Base-by-base conservation (phyloP, 2,113 vertebrate species). In the Pampusana beccarii region DNA sequence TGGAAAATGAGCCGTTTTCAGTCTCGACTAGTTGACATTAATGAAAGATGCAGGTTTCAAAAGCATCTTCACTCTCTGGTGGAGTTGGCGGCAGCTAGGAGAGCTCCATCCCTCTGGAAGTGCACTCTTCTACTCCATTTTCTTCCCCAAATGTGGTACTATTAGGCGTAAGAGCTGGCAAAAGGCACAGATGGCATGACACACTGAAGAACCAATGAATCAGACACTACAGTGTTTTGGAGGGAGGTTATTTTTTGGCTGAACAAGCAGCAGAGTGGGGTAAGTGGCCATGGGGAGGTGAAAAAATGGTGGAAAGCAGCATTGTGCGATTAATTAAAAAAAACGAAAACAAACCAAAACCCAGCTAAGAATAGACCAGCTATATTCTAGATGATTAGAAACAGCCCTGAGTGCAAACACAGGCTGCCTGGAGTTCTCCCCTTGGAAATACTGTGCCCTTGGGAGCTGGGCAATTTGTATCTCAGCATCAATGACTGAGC, bases 301-400 rank as follows among this genome's bases (percentile, higher is more conserved):
- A 91, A 74, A 82, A 50, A 86, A 90, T 26, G 69, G 77, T 79
- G 65, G 77, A 72, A 81, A 94, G 60, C 65, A 81, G 86, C 88
- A 62, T 7, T 33, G 77, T 91, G 74, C 84, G 60, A 80, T 81
- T 87, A 92, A 96, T 86, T 83, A 23, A 66, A n/a, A n/a, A n/a
- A n/a, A n/a, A n/a, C n/a, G n/a, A n/a, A n/a, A n/a, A n/a, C n/a
- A 3, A 31, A 60, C 38, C 48, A 50, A 23, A 25, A n/a, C 53
- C 70, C 33, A 25, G 36, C 93, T 87, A 86, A 95, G 82, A 94
- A 95, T 88, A 95, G 90, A 33, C 26, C 75, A 2, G 8, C 79
- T 86, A 21, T 8, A 90, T 78, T 74, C 74, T 56, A 71, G 88
- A 75, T 87, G 66, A 96, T 94, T 94, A 92, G 62, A 92, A 90